These are phyloP conservation scores for Erpobdella octoculata DNA, from an alignment of 2,888 invertebrate genomes.

Conservation along the genomic window DNA sequence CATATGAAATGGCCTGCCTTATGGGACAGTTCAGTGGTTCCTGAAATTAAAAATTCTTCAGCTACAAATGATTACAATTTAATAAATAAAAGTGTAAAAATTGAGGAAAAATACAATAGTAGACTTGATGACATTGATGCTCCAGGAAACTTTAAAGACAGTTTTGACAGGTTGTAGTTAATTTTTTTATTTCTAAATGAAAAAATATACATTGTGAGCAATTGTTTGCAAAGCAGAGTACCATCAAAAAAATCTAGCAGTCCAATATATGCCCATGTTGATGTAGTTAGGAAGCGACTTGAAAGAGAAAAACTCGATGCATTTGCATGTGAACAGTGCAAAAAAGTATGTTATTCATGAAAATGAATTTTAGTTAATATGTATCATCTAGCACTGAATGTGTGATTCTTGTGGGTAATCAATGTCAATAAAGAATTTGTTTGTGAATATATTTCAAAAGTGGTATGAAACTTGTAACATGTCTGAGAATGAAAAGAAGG, in stretches of 20 bases:
- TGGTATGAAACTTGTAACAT: constrained; percentile 44
- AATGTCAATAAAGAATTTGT: not conserved
- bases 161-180: not conserved
- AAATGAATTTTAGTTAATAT: not conserved
- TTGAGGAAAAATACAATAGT: not conserved
- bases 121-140: not conserved
- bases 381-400: not conserved
- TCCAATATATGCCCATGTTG: constrained; percentile 41
- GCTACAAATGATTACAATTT: too few relatives aligned
- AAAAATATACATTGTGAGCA: too few relatives aligned
- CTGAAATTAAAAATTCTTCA: too few relatives aligned
- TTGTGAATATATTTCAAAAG: constrained; percentile 37
- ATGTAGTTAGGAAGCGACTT: constrained; percentile 46
- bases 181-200: too few relatives aligned
- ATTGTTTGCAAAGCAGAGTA: too few relatives aligned
- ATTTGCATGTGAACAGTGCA: constrained; percentile 46
- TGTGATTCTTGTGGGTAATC: too few relatives aligned
- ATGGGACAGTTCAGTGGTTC: too few relatives aligned
- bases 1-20: too few relatives aligned
- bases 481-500: constrained; percentile 42
- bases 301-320: constrained; percentile 47
- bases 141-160: not conserved
- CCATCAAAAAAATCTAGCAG: not conserved
- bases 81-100: too few relatives aligned
- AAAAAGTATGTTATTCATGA: constrained; percentile 40